A percentile compares a stretch with the other conserved stretches of the same genome.
phyloP scores from a whole-genome alignment of 2,113 vertebrate genomes.

The Microtus richardsoni region DNA sequence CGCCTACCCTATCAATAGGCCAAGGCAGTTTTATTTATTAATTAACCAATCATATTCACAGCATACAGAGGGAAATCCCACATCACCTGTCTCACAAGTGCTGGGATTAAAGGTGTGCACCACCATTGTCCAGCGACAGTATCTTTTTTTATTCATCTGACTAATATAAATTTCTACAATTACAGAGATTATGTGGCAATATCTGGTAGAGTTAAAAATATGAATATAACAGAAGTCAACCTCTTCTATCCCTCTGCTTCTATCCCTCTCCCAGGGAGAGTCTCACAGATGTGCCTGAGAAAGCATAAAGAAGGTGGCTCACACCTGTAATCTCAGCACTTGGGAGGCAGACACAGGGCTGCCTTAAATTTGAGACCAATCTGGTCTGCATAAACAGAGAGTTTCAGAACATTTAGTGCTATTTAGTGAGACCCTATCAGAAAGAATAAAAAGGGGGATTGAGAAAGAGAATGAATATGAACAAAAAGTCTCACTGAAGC shows the following conservation, averaged over 20 bases:
- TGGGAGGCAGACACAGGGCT: neutral
- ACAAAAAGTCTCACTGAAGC: neutral
- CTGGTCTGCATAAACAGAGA: neutral
- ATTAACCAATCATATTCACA: too few species aligned
- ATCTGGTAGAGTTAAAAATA: constrained; percentile 40
- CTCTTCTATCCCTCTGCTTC: constrained; percentile 24
- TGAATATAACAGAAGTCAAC: constrained; percentile 32
- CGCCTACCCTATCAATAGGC: too few species aligned
- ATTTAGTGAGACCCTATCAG: neutral
- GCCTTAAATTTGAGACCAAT: neutral
- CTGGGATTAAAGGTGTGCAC: too few species aligned
- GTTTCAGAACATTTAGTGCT: neutral
- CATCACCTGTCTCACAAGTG: too few species aligned
- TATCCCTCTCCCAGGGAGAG: neutral
- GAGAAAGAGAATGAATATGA: neutral
- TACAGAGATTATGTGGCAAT: neutral
- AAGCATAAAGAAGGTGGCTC: neutral
- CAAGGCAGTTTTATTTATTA: too few species aligned
- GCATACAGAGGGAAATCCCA: too few species aligned
- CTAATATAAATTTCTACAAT: constrained; percentile 51
- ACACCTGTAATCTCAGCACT: neutral
- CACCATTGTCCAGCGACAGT: neutral
- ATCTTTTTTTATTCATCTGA: neutral
- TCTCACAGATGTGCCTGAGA: neutral
- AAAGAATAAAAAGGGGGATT: neutral